Conservation (phyloP, 1,140 invertebrate species). For the Drosophila watanabei region DNA sequence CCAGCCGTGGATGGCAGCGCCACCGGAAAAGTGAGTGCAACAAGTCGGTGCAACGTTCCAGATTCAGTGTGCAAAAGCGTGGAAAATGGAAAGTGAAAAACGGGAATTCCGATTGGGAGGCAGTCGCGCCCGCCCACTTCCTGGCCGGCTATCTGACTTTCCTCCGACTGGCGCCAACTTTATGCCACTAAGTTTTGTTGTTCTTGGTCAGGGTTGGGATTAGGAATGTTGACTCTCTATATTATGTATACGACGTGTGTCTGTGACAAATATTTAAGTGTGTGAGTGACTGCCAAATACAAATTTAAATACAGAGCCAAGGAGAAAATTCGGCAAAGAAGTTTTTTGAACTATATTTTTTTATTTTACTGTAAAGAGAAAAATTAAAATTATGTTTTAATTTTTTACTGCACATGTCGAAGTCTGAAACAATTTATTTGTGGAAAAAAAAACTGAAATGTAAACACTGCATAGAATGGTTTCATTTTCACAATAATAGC, state of each 20-base stretch:
- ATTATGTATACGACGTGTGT: slow-evolving; percentile 27
- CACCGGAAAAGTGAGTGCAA: slow-evolving; percentile 73
- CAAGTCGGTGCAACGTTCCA: slow-evolving; percentile 63
- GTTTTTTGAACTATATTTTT: not conserved
- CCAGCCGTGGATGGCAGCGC: slow-evolving; percentile 9
- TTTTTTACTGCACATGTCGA: too few species aligned
- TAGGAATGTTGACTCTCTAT: slow-evolving; percentile 2
- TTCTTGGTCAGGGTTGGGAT: slow-evolving; percentile 21
- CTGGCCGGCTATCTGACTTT: slow-evolving; percentile 1
- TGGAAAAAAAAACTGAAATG: not conserved
- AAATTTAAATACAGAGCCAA: not conserved
- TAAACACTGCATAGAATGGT: not conserved
- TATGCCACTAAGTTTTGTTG: slow-evolving; percentile 60
- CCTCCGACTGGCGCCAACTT: slow-evolving; percentile 72
- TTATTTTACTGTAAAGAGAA: not conserved
- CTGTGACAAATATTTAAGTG: slow-evolving; percentile 16
- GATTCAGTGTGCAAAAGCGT: slow-evolving; percentile 20
- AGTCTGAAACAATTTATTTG: not conserved
- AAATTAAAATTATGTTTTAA: not conserved
- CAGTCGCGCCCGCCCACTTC: slow-evolving; percentile 10
- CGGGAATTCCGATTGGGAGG: slow-evolving; percentile 1
- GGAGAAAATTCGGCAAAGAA: not conserved
- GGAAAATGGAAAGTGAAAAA: slow-evolving; percentile 7
- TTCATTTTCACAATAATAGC: not conserved
- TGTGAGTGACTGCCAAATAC: not conserved